A percentile compares a stretch with the other conserved stretches of the same genome.
Evolutionary conservation across 2,113 vertebrate genomes (phyloP).

Genomic region (Mus spicilegus): DNA sequence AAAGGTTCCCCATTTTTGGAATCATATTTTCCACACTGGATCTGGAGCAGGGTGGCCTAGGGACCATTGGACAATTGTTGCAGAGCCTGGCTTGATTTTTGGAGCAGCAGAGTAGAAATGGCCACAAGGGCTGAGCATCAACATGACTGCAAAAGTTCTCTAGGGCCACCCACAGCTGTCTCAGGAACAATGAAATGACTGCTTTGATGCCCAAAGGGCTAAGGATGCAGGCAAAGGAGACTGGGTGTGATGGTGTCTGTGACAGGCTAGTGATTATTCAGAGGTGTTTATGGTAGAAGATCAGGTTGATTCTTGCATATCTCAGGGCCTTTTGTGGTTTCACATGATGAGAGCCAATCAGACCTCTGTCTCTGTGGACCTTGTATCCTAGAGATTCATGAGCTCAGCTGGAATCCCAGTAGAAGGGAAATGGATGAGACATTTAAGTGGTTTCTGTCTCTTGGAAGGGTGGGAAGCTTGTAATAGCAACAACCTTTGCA

Average conservation of each 20-base stretch:
- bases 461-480: background rate
- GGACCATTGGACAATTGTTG: background rate
- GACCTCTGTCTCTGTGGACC: no score
- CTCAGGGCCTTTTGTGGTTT: background rate
- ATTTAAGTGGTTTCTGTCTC: background rate
- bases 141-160: background rate
- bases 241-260: background rate
- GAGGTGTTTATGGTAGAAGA: background rate
- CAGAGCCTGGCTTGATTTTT: background rate
- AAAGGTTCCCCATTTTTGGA: background rate
- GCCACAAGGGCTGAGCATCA: accelerated
- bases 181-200: background rate
- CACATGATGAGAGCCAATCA: background rate
- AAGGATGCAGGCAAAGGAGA: background rate
- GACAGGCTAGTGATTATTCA: background rate
- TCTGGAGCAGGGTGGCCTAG: background rate
- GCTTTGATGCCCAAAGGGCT: background rate
- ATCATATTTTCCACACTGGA: background rate
- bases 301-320: background rate
- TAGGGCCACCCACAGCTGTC: background rate
- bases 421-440: background rate
- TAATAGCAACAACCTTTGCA: background rate
- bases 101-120: background rate
- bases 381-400: background rate
- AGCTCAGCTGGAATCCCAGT: no score